phyloP scores from a whole-genome alignment of 2,888 invertebrate genomes.

The Exephanes ischioxanthus region DNA sequence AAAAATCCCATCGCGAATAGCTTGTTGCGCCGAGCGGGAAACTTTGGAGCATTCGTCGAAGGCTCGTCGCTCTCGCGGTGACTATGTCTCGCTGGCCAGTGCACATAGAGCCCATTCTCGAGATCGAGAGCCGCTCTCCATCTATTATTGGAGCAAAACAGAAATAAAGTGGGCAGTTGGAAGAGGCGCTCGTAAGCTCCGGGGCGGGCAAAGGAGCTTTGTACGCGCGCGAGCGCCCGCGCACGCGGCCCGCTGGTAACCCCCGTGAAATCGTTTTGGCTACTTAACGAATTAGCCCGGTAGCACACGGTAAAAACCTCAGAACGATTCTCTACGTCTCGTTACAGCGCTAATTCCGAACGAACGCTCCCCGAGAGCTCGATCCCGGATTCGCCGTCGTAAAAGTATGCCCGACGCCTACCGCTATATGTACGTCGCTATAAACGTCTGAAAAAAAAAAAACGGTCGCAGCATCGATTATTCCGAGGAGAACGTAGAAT shows the following conservation, averaged over 20 bases:
- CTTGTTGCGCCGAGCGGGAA: not conserved
- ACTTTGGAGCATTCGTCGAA: constrained; percentile 26
- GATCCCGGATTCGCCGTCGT: not conserved
- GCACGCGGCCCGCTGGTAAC: constrained; percentile 1
- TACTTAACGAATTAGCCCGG: constrained; percentile 40
- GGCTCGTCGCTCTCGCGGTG: not conserved
- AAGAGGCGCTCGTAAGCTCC: constrained; percentile 41
- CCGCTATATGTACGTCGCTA: not conserved
- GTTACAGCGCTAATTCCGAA: constrained; percentile 22
- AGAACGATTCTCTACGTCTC: constrained; percentile 18
- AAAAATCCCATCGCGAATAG: constrained; percentile 30
- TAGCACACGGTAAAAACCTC: not conserved
- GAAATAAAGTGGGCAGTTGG: constrained; percentile 78
- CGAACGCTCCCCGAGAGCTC: not conserved
- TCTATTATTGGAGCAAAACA: constrained; percentile 80
- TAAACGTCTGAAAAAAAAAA: not conserved
- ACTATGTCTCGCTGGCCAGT: not conserved
- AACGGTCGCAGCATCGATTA: not conserved
- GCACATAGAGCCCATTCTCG: constrained; percentile 56
- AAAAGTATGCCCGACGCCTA: not conserved
- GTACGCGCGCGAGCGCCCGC: not conserved
- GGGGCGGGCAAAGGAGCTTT: constrained; percentile 21
- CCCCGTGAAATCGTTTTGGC: constrained; percentile 61
- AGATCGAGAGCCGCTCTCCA: constrained; percentile 70
- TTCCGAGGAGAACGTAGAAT: not conserved